These are phyloP conservation scores for Cephalopholis sonnerati DNA, from an alignment of 2,113 vertebrate species.

Conservation along the genomic window DNA sequence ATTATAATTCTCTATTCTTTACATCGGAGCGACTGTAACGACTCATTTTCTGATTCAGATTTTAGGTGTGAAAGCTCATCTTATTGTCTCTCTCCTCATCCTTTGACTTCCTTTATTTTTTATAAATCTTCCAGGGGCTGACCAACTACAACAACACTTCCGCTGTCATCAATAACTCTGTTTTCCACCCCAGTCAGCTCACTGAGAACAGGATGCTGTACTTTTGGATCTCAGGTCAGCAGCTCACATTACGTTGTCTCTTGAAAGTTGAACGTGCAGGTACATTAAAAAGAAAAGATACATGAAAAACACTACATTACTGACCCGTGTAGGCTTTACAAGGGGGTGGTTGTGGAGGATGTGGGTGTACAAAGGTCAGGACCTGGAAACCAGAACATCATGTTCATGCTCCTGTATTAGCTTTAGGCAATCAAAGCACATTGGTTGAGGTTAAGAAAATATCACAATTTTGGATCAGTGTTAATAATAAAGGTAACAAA, in stretches of 20 bases:
- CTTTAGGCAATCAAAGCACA: too few species aligned
- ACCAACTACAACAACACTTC: slow-evolving; percentile 82
- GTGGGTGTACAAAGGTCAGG: too few species aligned
- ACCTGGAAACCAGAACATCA: too few species aligned
- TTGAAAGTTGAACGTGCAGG: neutral
- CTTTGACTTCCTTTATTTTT: neutral
- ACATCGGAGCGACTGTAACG: too few species aligned
- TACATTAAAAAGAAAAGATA: neutral
- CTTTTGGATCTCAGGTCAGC: slow-evolving; percentile 88
- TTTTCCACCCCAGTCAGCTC: slow-evolving; percentile 84
- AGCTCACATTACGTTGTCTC: neutral
- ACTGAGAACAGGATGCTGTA: slow-evolving; percentile 87
- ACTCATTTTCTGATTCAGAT: neutral
- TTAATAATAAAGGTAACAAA: too few species aligned
- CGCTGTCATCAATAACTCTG: slow-evolving; percentile 73
- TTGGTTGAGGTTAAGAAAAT: too few species aligned
- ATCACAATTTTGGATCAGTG: too few species aligned
- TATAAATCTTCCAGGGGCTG: slow-evolving; percentile 80
- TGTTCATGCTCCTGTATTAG: too few species aligned
- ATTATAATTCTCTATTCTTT: too few species aligned
- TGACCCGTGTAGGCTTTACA: too few species aligned
- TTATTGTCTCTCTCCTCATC: neutral
- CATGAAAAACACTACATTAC: too few species aligned
- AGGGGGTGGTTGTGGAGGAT: too few species aligned
- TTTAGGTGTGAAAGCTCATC: neutral